Conservation (phyloP, 2,797 vertebrate species). For the Numenius phaeopus region DNA sequence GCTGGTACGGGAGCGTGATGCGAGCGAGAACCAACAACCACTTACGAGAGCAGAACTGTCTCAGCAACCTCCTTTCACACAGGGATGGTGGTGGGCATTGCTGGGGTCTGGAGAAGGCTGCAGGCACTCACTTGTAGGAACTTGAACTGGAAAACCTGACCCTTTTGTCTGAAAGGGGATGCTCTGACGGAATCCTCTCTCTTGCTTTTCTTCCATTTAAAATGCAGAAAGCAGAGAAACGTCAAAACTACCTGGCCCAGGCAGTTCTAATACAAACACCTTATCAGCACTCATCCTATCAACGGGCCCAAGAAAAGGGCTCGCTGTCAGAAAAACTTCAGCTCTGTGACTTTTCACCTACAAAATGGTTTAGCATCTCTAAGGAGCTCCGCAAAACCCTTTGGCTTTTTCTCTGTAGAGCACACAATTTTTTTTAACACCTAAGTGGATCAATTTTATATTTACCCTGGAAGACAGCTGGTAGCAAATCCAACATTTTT, state of each 20-base stretch:
- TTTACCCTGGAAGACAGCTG: neutral
- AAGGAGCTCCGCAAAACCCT: neutral
- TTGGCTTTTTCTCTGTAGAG: neutral
- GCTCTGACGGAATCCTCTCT: neutral
- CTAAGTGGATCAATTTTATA: neutral
- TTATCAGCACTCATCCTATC: neutral
- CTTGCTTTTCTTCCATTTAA: neutral
- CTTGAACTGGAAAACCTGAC: neutral
- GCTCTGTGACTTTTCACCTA: neutral
- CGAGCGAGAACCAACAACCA: neutral
- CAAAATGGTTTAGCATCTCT: neutral
- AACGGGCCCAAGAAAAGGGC: neutral
- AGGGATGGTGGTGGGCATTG: neutral
- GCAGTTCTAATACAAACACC: neutral
- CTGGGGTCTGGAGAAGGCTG: neutral
- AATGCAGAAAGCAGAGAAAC: neutral
- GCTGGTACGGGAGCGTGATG: accelerated
- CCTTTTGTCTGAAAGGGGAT: neutral
- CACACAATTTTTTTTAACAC: neutral
- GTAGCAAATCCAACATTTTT: neutral
- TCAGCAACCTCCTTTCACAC: neutral
- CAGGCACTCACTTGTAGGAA: accelerated
- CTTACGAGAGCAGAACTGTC: neutral
- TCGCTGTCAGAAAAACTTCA: neutral
- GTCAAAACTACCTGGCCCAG: neutral